phyloP scores from a whole-genome alignment of 2,113 vertebrate genomes.

The Poeciliopsis prolifica region DNA sequence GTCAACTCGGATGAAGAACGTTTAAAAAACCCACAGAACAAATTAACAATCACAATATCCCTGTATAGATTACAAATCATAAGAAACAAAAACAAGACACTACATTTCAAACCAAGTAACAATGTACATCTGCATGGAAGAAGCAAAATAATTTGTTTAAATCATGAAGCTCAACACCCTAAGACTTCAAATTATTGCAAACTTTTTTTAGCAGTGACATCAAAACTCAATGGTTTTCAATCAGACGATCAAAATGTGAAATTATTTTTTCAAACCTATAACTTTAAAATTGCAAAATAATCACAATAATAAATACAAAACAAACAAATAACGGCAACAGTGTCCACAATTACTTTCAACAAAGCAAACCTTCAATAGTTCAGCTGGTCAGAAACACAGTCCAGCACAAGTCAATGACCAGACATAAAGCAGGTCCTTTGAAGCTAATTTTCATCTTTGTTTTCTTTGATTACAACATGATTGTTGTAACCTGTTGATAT shows the following conservation, averaged over 20 bases:
- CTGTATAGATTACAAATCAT: not conserved
- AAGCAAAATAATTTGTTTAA: not conserved
- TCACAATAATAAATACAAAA: not conserved
- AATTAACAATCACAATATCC: not conserved
- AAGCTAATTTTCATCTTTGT: not conserved
- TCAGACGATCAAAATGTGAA: not conserved
- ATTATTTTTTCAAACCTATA: not conserved
- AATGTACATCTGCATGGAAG: not conserved
- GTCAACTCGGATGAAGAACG: not conserved
- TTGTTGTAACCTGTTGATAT: too few relatives aligned
- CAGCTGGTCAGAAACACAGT: not conserved
- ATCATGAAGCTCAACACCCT: not conserved
- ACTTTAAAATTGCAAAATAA: constrained; percentile 2
- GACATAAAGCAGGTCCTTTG: not conserved
- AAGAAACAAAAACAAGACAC: not conserved
- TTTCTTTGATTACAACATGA: not conserved
- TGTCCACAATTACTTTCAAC: not conserved
- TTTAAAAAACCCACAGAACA: not conserved
- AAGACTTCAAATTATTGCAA: not conserved
- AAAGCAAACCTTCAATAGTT: not conserved
- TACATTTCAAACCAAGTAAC: not conserved
- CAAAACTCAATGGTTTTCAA: not conserved
- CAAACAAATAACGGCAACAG: not conserved
- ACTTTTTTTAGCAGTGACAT: constrained; percentile 3
- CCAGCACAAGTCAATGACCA: not conserved